A percentile compares a stretch with the other conserved stretches of the same genome.
Evolutionary conservation across 53 echinoderm and acorn worm genomes (phyloP).

Genomic region (Pentamera pediparva): DNA sequence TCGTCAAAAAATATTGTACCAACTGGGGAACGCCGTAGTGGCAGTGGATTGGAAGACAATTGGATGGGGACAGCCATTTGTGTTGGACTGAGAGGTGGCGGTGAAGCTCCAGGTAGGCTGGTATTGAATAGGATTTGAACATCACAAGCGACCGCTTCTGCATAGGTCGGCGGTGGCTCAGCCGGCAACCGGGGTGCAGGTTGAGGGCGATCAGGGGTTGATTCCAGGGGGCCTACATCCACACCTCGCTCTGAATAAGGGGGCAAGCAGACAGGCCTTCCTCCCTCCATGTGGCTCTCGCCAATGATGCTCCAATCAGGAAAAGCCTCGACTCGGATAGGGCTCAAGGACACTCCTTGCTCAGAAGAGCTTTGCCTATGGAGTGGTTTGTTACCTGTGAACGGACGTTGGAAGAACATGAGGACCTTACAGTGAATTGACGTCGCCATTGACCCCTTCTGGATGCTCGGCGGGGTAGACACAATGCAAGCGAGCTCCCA

Average conservation of each 20-base stretch:
- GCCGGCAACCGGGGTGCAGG: background rate
- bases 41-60: background rate
- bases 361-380: slow-evolving; percentile 10
- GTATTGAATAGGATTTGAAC: slow-evolving; percentile 13
- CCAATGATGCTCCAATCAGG: slow-evolving; percentile 30
- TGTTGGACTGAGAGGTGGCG: background rate
- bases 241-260: slow-evolving; percentile 29
- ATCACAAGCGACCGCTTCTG: slow-evolving; percentile 23
- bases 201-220: slow-evolving; percentile 6
- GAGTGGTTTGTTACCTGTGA: slow-evolving; percentile 26
- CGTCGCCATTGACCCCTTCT: slow-evolving; percentile 24
- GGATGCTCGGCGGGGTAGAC: slow-evolving; percentile 53
- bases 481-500: slow-evolving; percentile 81
- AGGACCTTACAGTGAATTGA: slow-evolving; percentile 49
- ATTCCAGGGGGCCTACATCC: slow-evolving; percentile 26
- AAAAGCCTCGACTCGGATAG: background rate
- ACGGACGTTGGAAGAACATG: slow-evolving; percentile 77
- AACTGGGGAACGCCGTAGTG: too few species aligned
- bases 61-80: too few species aligned
- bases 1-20: background rate
- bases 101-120: background rate
- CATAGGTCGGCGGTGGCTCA: slow-evolving; percentile 28
- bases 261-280: background rate
- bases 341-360: background rate
- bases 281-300: slow-evolving; percentile 20